Percentiles rank a stretch among this genome's conserved stretches.
Evolutionary conservation across 30 jellyfish, hydroid and myxozoan genomes (phyloP).

Genomic region (Morbakka virulenta): DNA sequence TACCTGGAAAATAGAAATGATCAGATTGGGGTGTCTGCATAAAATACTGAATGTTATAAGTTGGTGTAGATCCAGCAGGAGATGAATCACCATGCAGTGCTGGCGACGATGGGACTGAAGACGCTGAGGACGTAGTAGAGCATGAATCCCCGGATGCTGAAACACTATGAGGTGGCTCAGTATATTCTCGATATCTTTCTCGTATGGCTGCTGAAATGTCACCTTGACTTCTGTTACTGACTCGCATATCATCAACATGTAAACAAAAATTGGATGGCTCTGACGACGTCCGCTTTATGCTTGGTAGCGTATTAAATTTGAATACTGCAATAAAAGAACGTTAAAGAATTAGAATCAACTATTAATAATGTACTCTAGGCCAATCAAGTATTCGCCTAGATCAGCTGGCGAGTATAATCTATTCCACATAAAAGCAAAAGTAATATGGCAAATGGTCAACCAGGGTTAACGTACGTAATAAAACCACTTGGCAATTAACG

Average conservation of each 20-base stretch:
- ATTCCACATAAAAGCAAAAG: too few relatives aligned
- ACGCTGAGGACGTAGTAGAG: slow-evolving; percentile 89
- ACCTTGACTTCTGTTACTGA: slow-evolving; percentile 77
- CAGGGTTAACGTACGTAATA: too few relatives aligned
- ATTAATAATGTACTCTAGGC: too few relatives aligned
- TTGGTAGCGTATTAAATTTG: slow-evolving; percentile 60
- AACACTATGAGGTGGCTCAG: slow-evolving; percentile 29
- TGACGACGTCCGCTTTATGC: slow-evolving; percentile 74
- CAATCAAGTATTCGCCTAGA: too few relatives aligned
- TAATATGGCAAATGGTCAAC: too few relatives aligned
- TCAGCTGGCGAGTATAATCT: too few relatives aligned
- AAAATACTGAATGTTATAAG: slow-evolving; percentile 38
- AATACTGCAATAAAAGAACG: slow-evolving; percentile 22
- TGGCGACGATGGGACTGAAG: slow-evolving; percentile 88
- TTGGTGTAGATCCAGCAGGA: slow-evolving; percentile 57
- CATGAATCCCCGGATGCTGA: slow-evolving; percentile 83
- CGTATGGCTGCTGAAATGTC: slow-evolving; percentile 53
- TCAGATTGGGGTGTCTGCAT: slow-evolving; percentile 40
- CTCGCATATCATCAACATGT: slow-evolving; percentile 48
- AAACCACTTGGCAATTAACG: too few relatives aligned
- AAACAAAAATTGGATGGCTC: slow-evolving; percentile 67
- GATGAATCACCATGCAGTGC: slow-evolving; percentile 57
- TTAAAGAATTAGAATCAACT: too few relatives aligned
- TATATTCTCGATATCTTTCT: slow-evolving; percentile 44
- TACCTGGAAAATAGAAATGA: slow-evolving; percentile 70